Conservation (phyloP, 2,888 invertebrate genomes). For the Blastobasis lacticolella region DNA sequence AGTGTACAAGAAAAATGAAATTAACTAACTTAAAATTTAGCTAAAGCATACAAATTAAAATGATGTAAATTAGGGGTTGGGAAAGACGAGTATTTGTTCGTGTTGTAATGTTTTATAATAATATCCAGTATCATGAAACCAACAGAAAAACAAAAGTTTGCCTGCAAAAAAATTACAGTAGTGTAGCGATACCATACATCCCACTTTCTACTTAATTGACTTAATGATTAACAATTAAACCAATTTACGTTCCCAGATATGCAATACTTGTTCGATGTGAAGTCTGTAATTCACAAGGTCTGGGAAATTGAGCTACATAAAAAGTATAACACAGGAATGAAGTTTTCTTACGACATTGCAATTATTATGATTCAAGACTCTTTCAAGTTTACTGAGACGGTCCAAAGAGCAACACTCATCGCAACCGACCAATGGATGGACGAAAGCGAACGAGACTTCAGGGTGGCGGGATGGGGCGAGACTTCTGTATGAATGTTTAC, state of each 20-base stretch:
- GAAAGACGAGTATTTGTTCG: too few species aligned
- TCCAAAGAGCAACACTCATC: conserved; percentile 20
- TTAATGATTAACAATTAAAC: background rate
- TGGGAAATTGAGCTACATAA: conserved; percentile 27
- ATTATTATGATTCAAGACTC: conserved; percentile 23
- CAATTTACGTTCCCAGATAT: conserved; percentile 20
- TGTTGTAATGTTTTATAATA: too few species aligned
- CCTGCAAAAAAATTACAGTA: too few species aligned
- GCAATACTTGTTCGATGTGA: conserved; percentile 20
- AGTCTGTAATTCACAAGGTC: conserved; percentile 18
- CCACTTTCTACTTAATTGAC: too few species aligned
- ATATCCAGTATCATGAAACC: too few species aligned
- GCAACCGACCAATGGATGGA: conserved; percentile 25
- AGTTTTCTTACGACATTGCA: conserved; percentile 30
- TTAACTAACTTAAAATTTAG: too few species aligned
- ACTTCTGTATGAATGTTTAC: conserved; percentile 17
- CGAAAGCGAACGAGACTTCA: conserved; percentile 21
- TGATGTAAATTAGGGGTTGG: too few species aligned
- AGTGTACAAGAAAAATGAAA: too few species aligned
- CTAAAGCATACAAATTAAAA: too few species aligned
- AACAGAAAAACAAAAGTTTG: too few species aligned
- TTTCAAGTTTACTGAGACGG: conserved; percentile 17
- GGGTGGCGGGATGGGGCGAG: conserved; percentile 36
- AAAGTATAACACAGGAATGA: conserved; percentile 18
- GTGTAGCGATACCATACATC: too few species aligned